Evolutionary conservation across 2,888 invertebrate species (phyloP).

Genomic region (Stictocephala bisonia): DNA sequence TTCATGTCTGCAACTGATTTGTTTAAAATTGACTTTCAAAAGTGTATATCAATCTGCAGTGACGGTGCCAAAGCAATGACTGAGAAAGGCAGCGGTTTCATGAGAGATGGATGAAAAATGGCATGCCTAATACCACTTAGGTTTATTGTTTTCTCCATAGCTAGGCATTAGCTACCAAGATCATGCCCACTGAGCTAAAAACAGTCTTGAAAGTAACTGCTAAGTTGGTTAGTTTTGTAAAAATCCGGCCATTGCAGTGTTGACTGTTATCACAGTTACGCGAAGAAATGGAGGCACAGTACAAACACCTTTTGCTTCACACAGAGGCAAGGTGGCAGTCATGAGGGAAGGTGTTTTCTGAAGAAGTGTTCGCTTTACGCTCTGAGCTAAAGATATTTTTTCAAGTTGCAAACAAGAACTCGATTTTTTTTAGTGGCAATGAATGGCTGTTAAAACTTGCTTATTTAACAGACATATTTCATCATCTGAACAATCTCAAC

Average conservation of each 20-base stretch:
- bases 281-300: conserved; percentile 45
- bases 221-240: conserved; percentile 50
- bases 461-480: conserved; percentile 54
- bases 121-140: conserved; percentile 18
- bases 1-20: conserved; percentile 3
- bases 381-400: conserved; percentile 33
- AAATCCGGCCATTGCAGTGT: conserved; percentile 49
- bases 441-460: conserved; percentile 49
- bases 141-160: conserved; percentile 35
- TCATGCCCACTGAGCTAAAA: conserved; percentile 24
- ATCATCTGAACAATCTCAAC: conserved; percentile 51
- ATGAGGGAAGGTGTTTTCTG: conserved; percentile 47
- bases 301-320: conserved; percentile 49
- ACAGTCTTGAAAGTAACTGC: conserved; percentile 36
- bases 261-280: conserved; percentile 49
- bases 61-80: conserved; percentile 17
- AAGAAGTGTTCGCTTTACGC: conserved; percentile 46
- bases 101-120: conserved; percentile 14
- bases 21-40: conserved; percentile 19
- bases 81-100: conserved; percentile 19
- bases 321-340: conserved; percentile 51
- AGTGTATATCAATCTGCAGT: conserved; percentile 25
- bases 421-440: too few species aligned
- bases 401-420: conserved; percentile 23
- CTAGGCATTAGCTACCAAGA: conserved; percentile 21